Conservation (phyloP, 2,888 invertebrate species). For the Sturmia bella region DNA sequence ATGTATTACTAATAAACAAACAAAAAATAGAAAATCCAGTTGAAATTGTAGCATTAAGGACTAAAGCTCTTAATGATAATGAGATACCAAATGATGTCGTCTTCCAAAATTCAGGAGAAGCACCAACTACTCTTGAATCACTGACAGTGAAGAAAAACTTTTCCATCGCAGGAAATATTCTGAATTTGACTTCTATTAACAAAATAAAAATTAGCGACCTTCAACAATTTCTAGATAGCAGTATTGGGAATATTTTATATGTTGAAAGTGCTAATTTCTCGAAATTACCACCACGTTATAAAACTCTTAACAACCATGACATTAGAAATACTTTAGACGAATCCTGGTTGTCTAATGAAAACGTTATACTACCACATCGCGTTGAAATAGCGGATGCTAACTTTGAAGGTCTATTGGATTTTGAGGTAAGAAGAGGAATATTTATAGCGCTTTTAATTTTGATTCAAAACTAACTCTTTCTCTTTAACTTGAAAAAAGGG, state of each 20-base stretch:
- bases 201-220: constrained; percentile 73
- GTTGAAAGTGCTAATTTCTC: constrained; percentile 82
- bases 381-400: constrained; percentile 73
- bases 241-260: constrained; percentile 71
- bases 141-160: constrained; percentile 72
- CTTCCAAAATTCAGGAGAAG: constrained; percentile 75
- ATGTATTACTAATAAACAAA: too few species aligned
- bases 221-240: constrained; percentile 71
- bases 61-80: constrained; percentile 78
- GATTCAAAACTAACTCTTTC: not conserved
- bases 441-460: not conserved
- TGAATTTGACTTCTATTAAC: constrained; percentile 75
- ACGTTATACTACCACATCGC: constrained; percentile 74
- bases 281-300: constrained; percentile 80
- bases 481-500: constrained; percentile 78
- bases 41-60: constrained; percentile 74
- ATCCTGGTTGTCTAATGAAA: constrained; percentile 83
- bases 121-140: constrained; percentile 72
- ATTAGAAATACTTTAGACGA: constrained; percentile 78
- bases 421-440: constrained; percentile 72
- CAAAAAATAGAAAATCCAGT: constrained; percentile 75
- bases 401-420: constrained; percentile 76
- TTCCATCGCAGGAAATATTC: constrained; percentile 68
- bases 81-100: constrained; percentile 82
- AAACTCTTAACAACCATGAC: constrained; percentile 80